phyloP scores from a whole-genome alignment of 2,113 vertebrate genomes.

The Xenopus tropicalis region DNA sequence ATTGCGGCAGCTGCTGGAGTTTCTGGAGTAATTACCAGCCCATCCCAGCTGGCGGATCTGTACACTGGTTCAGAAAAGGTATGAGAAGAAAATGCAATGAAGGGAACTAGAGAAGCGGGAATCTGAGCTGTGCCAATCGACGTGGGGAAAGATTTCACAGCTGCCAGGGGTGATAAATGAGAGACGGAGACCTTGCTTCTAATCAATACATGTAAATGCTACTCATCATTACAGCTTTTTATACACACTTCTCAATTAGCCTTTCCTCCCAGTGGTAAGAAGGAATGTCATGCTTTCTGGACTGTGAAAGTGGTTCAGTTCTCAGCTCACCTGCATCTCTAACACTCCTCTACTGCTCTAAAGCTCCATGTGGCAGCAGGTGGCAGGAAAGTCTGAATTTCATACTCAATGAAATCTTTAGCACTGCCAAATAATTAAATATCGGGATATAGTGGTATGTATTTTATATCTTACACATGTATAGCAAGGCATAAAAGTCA shows the following conservation, averaged over 20 bases:
- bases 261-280: conserved; percentile 76
- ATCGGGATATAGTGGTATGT: conserved; percentile 9
- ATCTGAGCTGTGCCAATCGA: conserved; percentile 71
- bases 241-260: conserved; percentile 86
- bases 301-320: conserved; percentile 78
- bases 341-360: conserved; percentile 44
- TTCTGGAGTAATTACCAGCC: conserved; percentile 78
- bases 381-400: conserved; percentile 60
- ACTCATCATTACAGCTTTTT: conserved; percentile 74
- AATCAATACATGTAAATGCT: conserved; percentile 89
- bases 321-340: conserved; percentile 66
- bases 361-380: conserved; percentile 63
- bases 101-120: conserved; percentile 62
- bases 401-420: conserved; percentile 54
- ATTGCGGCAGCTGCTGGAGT: conserved; percentile 80
- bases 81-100: conserved; percentile 61
- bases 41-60: conserved; percentile 70
- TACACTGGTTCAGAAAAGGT: conserved; percentile 61
- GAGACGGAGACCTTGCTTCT: conserved; percentile 71
- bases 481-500: no score
- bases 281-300: conserved; percentile 84
- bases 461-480: no score
- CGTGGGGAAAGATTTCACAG: conserved; percentile 72
- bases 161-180: conserved; percentile 77
- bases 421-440: conserved; percentile 60